Base-by-base conservation (phyloP, 2,888 invertebrate genomes). In the Amblyjoppa proteus region DNA sequence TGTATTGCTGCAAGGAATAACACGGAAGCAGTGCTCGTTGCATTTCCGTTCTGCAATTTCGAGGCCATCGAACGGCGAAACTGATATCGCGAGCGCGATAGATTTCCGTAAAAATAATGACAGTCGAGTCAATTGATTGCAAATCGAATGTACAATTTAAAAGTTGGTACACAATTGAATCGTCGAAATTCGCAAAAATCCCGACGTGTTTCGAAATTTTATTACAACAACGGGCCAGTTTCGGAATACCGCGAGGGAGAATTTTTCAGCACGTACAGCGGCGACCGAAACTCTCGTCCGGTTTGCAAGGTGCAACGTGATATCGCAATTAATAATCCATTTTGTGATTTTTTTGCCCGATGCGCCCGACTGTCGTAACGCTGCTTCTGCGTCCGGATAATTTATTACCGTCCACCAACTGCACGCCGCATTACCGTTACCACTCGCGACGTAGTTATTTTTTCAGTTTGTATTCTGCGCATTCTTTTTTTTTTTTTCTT, bases 271-370 rank as follows among this genome's bases (percentile, higher is more conserved):
- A 64, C 49, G 58, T 41, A 51, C 66, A 25, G 69, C 58, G 45
- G 56, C 58, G 51, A 81, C 61, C 71, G 79, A 85, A 87, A 85
- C 77, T 85, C 84, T 71, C 84, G 84, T 86, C 71, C 77, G 31
- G 79, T 87, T 61, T 58, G 38, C 76, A 78, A 79, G 61, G 83
- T 83, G 83, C 81, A 80, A 83, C 86, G 86, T 80, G 81, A 87
- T 88, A 88, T 90, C 86, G 90, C 90, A 91, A 93, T 93, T 93
- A 92, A 93, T 92, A 91, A 93, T 91, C 91, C 91, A 93, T 93
- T 91, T 90, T 87, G 87, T 71, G 77, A 84, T 85, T 90, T 90
- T 91, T 91, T 91, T 87, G 82, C 25, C 70, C 64, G 83, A 41
- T 61, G 84, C 78, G 79, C 78, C 83, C 53, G 71, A 85, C 83